Percentiles rank a stretch among this genome's conserved stretches.
phyloP scores from a whole-genome alignment of 2,797 vertebrate species.

The Bradypodion pumilum region DNA sequence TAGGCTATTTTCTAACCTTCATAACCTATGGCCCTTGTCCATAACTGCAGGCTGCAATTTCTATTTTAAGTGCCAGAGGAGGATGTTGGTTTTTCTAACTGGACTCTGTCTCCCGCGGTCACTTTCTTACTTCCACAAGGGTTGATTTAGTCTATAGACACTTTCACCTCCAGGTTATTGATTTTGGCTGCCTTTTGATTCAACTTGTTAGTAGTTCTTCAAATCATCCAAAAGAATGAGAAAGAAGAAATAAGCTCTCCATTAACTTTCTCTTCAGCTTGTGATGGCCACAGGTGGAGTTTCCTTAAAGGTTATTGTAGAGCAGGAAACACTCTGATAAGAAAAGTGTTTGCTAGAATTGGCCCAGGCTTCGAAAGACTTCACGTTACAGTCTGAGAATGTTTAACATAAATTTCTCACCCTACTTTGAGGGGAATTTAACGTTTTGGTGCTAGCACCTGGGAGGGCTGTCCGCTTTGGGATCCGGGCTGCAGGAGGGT shows the following conservation, averaged over 20 bases:
- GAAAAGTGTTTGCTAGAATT: not conserved
- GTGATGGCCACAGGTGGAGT: slow-evolving; percentile 39
- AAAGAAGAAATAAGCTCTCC: slow-evolving; percentile 45
- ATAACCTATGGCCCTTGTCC: slow-evolving; percentile 9
- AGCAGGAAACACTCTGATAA: not conserved
- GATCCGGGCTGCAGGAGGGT: too few species aligned
- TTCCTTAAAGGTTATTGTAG: slow-evolving; percentile 3
- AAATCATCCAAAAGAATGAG: slow-evolving; percentile 56
- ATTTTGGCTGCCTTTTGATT: slow-evolving; percentile 71
- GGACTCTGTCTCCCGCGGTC: slow-evolving; percentile 33
- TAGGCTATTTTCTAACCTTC: slow-evolving; percentile 12
- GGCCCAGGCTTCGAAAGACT: not conserved
- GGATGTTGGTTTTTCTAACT: slow-evolving; percentile 30
- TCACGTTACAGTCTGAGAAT: not conserved
- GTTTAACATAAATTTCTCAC: not conserved
- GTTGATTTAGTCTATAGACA: slow-evolving; percentile 50
- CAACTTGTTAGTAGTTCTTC: slow-evolving; percentile 59
- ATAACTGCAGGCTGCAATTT: slow-evolving; percentile 32
- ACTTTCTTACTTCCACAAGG: slow-evolving; percentile 50
- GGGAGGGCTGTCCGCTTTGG: too few species aligned
- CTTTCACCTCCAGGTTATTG: slow-evolving; percentile 59
- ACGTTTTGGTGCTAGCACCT: not conserved
- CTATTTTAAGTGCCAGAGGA: slow-evolving; percentile 39
- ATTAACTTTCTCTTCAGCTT: slow-evolving; percentile 48
- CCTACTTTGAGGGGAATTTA: not conserved